Evolutionary conservation across 1,140 invertebrate genomes (phyloP), one percentile per base, ranked within the genome.

Genomic region (Drosophila grimshawi): DNA sequence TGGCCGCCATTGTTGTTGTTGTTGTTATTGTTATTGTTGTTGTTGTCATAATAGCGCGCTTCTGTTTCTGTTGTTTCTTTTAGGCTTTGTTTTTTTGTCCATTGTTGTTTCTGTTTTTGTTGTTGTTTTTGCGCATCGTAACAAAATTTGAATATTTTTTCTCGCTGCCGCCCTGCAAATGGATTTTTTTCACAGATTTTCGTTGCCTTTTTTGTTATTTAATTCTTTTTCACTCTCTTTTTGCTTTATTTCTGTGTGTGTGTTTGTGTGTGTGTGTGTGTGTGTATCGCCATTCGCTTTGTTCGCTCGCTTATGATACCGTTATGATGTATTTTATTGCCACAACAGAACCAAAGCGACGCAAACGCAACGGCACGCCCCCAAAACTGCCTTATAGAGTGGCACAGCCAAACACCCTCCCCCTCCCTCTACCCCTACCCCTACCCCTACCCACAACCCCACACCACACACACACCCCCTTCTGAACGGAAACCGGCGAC

Each of bases 241-340:
- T 52, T 67, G 51, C 43, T 39, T 78, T 5, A 10, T 10, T 39
- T 39, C 10, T 43, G 56, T 55, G n/a, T 37, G 4, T 33, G 39
- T 8, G 29, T 68, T n/a, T 52, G 41, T 43, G 45, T 75, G 43
- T 72, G 53, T 52, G 45, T 65, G 65, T 80, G 41, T 65, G 73
- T 67, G 59, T 80, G 77, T 83, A 83, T 83, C 81, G 72, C 72
- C 72, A 60, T 76, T 76, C 72, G 81, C 81, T 86, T 86, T 86
- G 81, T 86, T 86, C 80, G 81, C 79, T 68, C 76, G 85, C 86
- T 89, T 89, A 89, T 89, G 85, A 89, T 89, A 89, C 85, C 85
- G 85, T 89, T 89, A 89, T 89, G 85, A 89, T 89, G 85, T 89
- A 89, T 89, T 89, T 89, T 89, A 89, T 89, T 89, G 85, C 85